phyloP scores from a whole-genome alignment of 2,888 invertebrate species.

The Cylloceria caligata region DNA sequence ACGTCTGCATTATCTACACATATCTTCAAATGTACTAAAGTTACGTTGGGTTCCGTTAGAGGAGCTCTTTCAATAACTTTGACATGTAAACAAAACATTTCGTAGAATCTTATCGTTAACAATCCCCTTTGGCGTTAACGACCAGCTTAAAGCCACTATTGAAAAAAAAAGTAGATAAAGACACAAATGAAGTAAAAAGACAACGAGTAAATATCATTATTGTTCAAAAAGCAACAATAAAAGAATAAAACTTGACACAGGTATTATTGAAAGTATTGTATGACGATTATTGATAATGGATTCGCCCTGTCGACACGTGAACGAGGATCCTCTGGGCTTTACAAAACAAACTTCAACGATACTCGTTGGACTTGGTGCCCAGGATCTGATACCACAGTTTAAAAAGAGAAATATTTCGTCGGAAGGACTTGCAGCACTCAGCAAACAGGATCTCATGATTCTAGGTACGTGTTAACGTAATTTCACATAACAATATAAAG shows the following conservation, averaged over 20 bases:
- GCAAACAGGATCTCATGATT: conserved; percentile 71
- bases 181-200: neutral
- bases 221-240: neutral
- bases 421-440: conserved; percentile 70
- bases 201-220: neutral
- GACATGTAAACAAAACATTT: conserved; percentile 8
- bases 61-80: neutral
- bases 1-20: neutral
- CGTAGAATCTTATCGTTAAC: no score
- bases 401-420: conserved; percentile 74
- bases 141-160: neutral
- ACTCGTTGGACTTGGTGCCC: conserved; percentile 72
- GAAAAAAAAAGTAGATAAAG: neutral
- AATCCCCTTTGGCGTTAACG: no score
- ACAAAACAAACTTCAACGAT: conserved; percentile 74
- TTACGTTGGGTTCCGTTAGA: neutral
- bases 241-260: neutral
- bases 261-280: neutral
- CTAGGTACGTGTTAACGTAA: conserved; percentile 69
- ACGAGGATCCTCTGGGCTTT: conserved; percentile 71
- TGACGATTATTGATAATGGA: conserved; percentile 31
- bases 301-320: neutral
- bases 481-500: neutral
- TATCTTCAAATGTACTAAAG: no score
- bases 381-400: conserved; percentile 71